Conservation (phyloP, 2,113 vertebrate species). For the Cygnus atratus region DNA sequence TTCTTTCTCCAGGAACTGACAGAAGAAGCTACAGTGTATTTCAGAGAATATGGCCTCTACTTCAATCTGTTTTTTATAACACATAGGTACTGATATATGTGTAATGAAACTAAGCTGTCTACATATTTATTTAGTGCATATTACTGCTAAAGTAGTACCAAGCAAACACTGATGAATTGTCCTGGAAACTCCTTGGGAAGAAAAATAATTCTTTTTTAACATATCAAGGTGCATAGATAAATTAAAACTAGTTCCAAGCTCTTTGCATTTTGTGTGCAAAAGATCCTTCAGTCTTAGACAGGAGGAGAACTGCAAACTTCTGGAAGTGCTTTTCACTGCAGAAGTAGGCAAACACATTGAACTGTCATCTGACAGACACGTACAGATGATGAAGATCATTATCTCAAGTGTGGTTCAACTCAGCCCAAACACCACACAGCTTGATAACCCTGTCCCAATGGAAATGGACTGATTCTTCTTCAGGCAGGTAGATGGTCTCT, state of each 20-base stretch:
- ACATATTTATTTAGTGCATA: slow-evolving; percentile 46
- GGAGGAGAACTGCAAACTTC: neutral
- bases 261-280: neutral
- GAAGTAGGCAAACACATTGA: neutral
- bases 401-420: neutral
- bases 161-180: slow-evolving; percentile 36
- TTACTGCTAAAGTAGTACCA: slow-evolving; percentile 26
- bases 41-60: slow-evolving; percentile 4
- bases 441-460: neutral
- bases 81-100: neutral
- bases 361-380: neutral
- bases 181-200: neutral
- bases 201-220: slow-evolving; percentile 42
- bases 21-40: neutral
- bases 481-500: neutral
- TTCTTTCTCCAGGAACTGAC: neutral
- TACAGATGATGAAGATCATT: rapidly evolving
- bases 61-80: slow-evolving; percentile 1
- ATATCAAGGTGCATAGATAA: slow-evolving; percentile 12
- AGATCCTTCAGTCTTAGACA: neutral
- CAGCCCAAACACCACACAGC: neutral
- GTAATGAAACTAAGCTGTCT: slow-evolving; percentile 46
- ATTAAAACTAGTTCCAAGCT: neutral
- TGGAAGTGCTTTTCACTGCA: neutral
- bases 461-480: neutral